Evolutionary conservation across 2,113 vertebrate genomes (phyloP), one percentile per base, ranked within the genome.

Genomic region (Pangasianodon gigas): DNA sequence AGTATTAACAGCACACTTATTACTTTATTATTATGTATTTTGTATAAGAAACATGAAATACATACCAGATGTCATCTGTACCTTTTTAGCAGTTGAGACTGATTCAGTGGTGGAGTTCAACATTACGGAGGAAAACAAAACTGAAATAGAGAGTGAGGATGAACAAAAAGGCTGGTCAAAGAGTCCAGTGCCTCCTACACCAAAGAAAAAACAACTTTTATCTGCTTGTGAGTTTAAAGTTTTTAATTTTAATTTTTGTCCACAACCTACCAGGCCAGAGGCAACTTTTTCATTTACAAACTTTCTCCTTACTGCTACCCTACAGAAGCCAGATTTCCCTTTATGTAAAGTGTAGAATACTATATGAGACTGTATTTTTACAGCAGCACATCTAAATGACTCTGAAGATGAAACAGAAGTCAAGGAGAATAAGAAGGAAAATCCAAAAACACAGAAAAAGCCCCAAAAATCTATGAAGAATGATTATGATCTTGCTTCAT

Each of bases 341-440:
- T 26, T 52, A 21, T 52, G 9, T 86, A 5, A 26, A 46, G 1
- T 86, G 67, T 32, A 86, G 9, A 86, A 37, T 71, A 71, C n/a
- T 54, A 13, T 71, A 71, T 71, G 65, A 52, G 11, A 74, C 67
- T 82, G 13, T 58, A 88, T 51, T 79, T 58, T 58, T 74, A 95
- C 91, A 46, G 94, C 93, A 92, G 94, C 93, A 93, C 94, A 95
- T 93, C 94, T 95, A 88, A 96, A 95, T 65, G 96, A 96, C 54
- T 92, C 86, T 1, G 95, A 95, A 44, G 94, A 93, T 71, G 91
- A 96, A 0, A 94, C 93, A 1, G 93, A 94, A 9, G 44, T 90
- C 0, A 90, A 92, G 26, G 80, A 90, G 75, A 94, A 93, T 90
- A 94, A 92, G 9, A 51, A 88, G 4, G 90, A 92, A 51, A 91